phyloP scores from a whole-genome alignment of 1,140 invertebrate genomes.

The Drosophila ananassae region DNA sequence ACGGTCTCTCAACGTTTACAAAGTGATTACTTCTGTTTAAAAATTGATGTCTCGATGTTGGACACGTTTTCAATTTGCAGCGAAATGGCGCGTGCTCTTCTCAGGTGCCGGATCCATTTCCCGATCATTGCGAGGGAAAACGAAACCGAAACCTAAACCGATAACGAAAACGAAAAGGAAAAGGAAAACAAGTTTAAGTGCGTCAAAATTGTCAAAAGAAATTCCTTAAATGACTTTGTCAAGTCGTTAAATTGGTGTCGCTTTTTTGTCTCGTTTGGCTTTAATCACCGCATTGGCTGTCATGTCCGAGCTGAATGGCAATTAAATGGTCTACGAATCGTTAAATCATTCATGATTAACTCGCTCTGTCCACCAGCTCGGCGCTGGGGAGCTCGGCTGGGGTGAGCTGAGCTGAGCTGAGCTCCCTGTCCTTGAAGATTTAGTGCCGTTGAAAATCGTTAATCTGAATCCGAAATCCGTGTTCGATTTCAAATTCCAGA shows the following conservation, averaged over 20 bases:
- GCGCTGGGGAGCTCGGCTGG: neutral
- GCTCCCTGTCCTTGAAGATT: slow-evolving; percentile 74
- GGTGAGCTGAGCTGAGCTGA: neutral
- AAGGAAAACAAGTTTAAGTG: slow-evolving; percentile 10
- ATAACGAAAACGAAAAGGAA: slow-evolving; percentile 6
- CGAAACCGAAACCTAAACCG: too few species aligned
- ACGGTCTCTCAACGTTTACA: slow-evolving; percentile 67
- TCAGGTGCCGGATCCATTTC: slow-evolving; percentile 38
- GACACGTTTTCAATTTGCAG: slow-evolving; percentile 83
- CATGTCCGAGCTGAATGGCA: slow-evolving; percentile 58
- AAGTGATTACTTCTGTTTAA: slow-evolving; percentile 83
- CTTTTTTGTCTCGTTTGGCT: slow-evolving; percentile 38
- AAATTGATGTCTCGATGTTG: slow-evolving; percentile 81
- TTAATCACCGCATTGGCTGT: slow-evolving; percentile 55
- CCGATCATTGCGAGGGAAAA: slow-evolving; percentile 13
- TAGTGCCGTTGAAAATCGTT: slow-evolving; percentile 69
- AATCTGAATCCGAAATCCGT: slow-evolving; percentile 42
- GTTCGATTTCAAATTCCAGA: slow-evolving; percentile 9
- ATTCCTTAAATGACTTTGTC: slow-evolving; percentile 57
- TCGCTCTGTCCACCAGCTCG: slow-evolving; percentile 19
- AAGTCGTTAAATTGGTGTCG: slow-evolving; percentile 61
- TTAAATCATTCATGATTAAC: slow-evolving; percentile 78
- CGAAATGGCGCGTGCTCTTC: slow-evolving; percentile 38
- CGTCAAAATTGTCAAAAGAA: slow-evolving; percentile 59
- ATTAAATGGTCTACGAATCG: slow-evolving; percentile 71